Percentiles rank a stretch among this genome's conserved stretches.
phyloP scores from a whole-genome alignment of 2,113 vertebrate genomes.

The human region GRCh38 chr13:23659001-23659500 shows the following conservation, averaged over 20 bases:
- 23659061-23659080: conserved; percentile 96
- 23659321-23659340: not conserved
- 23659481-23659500: not conserved
- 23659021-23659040: not conserved
- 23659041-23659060: conserved; percentile 89
- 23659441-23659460: not conserved
- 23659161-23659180: conserved; percentile 96
- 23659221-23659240: not conserved
- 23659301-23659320: not conserved
- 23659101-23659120: conserved; percentile 95
- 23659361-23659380: not conserved
- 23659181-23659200: conserved; percentile 98
- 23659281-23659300: not conserved
- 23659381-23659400: not conserved
- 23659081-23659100: conserved; percentile 91
- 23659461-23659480: not conserved
- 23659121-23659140: conserved; percentile 97
- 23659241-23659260: not conserved
- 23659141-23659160: conserved; percentile 94
- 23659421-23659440: not conserved
- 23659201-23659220: conserved; percentile 95
- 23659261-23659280: accelerated
- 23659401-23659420: not conserved
- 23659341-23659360: not conserved
- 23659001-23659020: accelerated